A percentile compares a stretch with the other conserved stretches of the same genome.
Evolutionary conservation across 30 jellyfish, hydroid and myxozoan species (phyloP).

Genomic region (Calvadosia cruxmelitensis): DNA sequence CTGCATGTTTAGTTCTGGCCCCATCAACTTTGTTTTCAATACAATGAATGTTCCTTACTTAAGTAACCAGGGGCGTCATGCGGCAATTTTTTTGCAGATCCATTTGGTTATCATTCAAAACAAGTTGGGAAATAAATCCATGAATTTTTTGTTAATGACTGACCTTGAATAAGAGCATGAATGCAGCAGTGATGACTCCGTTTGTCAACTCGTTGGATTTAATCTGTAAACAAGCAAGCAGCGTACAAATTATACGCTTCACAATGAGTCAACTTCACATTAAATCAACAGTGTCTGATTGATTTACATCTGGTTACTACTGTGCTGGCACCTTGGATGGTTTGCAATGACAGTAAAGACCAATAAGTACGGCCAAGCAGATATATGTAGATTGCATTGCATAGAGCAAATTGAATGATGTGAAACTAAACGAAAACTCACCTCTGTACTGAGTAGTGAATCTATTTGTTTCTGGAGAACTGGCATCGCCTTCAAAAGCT

Average conservation of each 20-base stretch:
- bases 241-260: background rate
- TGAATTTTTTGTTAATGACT: too few relatives aligned
- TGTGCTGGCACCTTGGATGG: too few relatives aligned
- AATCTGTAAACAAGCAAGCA: slow-evolving; percentile 18
- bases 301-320: background rate
- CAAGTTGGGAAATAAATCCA: too few relatives aligned
- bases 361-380: too few relatives aligned
- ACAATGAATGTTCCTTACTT: too few relatives aligned
- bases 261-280: background rate
- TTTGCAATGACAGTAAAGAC: background rate
- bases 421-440: background rate
- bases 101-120: too few relatives aligned
- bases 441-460: slow-evolving; percentile 65
- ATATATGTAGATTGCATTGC: background rate
- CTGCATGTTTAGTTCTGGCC: too few relatives aligned
- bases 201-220: slow-evolving; percentile 70
- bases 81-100: too few relatives aligned
- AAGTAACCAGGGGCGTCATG: too few relatives aligned
- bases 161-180: slow-evolving; percentile 86
- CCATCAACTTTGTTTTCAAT: too few relatives aligned
- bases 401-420: background rate
- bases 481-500: slow-evolving; percentile 79
- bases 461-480: slow-evolving; percentile 72
- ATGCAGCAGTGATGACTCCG: slow-evolving; percentile 96
- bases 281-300: background rate